Percentiles rank a stretch among this genome's conserved stretches.
phyloP scores from a whole-genome alignment of 2,113 vertebrate genomes.

The Papio anubis region DNA sequence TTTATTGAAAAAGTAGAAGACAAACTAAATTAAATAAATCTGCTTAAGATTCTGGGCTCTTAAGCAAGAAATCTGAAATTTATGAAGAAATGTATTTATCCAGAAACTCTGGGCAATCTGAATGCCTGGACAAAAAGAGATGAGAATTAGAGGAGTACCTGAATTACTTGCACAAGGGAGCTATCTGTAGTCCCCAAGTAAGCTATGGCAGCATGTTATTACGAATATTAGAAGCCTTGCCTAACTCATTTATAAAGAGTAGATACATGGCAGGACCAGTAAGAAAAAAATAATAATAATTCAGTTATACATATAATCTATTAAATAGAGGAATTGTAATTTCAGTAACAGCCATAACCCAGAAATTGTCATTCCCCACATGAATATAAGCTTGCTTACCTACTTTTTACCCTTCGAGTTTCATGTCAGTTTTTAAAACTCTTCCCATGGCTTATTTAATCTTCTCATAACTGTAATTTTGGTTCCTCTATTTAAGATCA shows the following conservation, averaged over 20 bases:
- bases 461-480: not conserved
- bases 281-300: not conserved
- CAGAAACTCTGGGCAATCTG: not conserved
- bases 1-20: not conserved
- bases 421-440: not conserved
- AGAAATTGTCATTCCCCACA: not conserved
- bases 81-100: not conserved
- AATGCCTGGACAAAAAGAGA: not conserved
- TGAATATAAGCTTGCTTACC: not conserved
- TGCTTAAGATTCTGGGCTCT: not conserved
- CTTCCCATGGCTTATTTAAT: not conserved
- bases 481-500: not conserved
- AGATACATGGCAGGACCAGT: not conserved
- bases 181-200: not conserved
- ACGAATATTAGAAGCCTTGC: not conserved
- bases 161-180: not conserved
- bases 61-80: not conserved
- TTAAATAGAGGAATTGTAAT: no score
- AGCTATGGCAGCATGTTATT: not conserved
- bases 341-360: not conserved
- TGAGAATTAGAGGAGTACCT: not conserved
- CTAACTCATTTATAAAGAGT: not conserved
- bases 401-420: not conserved
- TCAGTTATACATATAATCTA: not conserved
- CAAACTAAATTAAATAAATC: conserved; percentile 9